Percentiles rank a stretch among this genome's conserved stretches.
These are phyloP conservation scores for Hydrocynus forskahlii DNA, from an alignment of 2,797 vertebrate species.

Conservation along the genomic window DNA sequence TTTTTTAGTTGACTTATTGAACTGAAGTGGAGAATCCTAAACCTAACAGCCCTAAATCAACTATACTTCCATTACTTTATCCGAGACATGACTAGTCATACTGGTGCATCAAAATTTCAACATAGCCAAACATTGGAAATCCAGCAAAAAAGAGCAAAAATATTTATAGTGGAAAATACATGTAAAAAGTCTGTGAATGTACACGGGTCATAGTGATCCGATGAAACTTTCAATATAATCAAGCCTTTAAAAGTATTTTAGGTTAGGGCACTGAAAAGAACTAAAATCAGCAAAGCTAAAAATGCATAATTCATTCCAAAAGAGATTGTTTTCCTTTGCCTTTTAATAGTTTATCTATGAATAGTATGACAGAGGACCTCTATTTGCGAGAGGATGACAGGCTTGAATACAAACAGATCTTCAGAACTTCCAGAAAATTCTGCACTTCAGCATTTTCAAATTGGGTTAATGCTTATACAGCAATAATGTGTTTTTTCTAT, in stretches of 20 bases:
- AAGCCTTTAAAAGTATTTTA: not conserved
- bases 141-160: no score
- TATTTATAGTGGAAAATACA: no score
- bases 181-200: no score
- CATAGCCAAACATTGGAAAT: no score
- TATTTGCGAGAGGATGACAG: slow-evolving; percentile 51
- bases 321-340: slow-evolving; percentile 25
- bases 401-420: slow-evolving; percentile 60
- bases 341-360: slow-evolving; percentile 50
- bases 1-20: no score
- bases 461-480: slow-evolving; percentile 82
- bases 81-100: no score
- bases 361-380: slow-evolving; percentile 52
- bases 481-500: slow-evolving; percentile 84
- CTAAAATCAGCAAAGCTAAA: slow-evolving; percentile 29
- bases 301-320: slow-evolving; percentile 16
- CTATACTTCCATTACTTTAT: no score
- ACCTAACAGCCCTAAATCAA: no score
- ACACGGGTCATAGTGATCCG: no score
- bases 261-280: slow-evolving; percentile 2
- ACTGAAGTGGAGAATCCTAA: no score
- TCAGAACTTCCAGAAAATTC: slow-evolving; percentile 80
- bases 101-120: no score
- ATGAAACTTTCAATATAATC: not conserved
- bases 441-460: slow-evolving; percentile 80